Conservation (phyloP, 2,113 vertebrate genomes). For the Pelvicachromis taeniatus region DNA sequence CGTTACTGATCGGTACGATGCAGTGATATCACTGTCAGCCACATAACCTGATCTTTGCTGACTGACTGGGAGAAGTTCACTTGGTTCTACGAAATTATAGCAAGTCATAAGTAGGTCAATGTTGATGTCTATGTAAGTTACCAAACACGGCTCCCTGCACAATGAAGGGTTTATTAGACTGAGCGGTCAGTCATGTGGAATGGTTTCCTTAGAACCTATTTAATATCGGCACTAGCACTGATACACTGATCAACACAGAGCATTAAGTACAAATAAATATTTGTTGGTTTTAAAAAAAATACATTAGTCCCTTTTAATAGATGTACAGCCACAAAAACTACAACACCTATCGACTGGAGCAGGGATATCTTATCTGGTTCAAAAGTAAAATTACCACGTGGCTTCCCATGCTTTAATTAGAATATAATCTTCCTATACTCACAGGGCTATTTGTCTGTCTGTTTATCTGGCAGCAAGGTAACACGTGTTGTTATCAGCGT, state of each 20-base stretch:
- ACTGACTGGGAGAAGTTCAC: not conserved
- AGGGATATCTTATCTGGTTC: not conserved
- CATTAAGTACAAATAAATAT: not conserved
- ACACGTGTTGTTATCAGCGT: not conserved
- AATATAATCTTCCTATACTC: not conserved
- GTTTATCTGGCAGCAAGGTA: not conserved
- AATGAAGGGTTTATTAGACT: not conserved
- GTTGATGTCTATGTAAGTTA: not conserved
- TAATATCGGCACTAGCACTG: not conserved
- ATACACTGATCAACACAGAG: not conserved
- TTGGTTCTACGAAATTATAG: not conserved
- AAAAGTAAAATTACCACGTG: not conserved
- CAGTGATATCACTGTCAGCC: not conserved
- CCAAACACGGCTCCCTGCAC: not conserved
- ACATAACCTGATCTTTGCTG: not conserved
- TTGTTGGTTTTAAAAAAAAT: not conserved
- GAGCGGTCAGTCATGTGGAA: accelerated
- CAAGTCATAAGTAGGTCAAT: not conserved
- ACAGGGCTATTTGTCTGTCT: not conserved
- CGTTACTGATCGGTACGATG: not conserved
- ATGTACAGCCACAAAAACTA: not conserved
- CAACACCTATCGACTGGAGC: not conserved
- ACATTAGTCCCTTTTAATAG: not conserved
- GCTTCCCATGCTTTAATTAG: not conserved
- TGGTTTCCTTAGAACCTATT: not conserved